Conservation (phyloP, 2,888 invertebrate genomes). For the Pachydiplax longipennis region DNA sequence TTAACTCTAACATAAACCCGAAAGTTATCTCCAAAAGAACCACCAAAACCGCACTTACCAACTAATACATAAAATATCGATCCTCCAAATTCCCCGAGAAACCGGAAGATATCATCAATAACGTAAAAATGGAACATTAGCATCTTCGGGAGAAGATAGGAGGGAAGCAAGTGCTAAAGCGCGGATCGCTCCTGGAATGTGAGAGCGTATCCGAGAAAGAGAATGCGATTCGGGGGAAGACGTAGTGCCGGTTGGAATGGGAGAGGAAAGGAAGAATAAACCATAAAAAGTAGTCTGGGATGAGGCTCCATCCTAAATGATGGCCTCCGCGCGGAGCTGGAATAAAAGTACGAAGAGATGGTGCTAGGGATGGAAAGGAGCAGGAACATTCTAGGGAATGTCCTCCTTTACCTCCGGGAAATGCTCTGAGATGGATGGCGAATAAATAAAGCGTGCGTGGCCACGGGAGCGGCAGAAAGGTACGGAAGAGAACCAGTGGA, state of each 20-base stretch:
- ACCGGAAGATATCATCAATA: background rate
- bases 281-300: background rate
- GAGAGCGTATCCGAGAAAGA: background rate
- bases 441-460: conserved; percentile 24
- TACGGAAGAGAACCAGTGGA: background rate
- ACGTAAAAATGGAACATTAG: background rate
- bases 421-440: conserved; percentile 12
- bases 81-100: too few relatives aligned
- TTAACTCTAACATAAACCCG: too few relatives aligned
- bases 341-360: background rate
- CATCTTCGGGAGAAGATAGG: background rate
- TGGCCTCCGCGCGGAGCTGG: background rate
- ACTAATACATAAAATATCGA: too few relatives aligned
- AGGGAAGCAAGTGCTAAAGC: background rate
- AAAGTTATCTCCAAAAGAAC: too few relatives aligned
- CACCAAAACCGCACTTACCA: too few relatives aligned
- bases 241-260: too few relatives aligned
- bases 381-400: background rate
- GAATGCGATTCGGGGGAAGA: background rate
- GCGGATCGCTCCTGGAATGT: background rate
- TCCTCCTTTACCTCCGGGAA: conserved; percentile 25
- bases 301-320: background rate
- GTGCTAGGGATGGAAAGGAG: background rate
- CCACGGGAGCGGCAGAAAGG: background rate
- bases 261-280: background rate